These are phyloP conservation scores for Rotaria macrura DNA, from an alignment of 2,888 invertebrate genomes.

Conservation along the genomic window DNA sequence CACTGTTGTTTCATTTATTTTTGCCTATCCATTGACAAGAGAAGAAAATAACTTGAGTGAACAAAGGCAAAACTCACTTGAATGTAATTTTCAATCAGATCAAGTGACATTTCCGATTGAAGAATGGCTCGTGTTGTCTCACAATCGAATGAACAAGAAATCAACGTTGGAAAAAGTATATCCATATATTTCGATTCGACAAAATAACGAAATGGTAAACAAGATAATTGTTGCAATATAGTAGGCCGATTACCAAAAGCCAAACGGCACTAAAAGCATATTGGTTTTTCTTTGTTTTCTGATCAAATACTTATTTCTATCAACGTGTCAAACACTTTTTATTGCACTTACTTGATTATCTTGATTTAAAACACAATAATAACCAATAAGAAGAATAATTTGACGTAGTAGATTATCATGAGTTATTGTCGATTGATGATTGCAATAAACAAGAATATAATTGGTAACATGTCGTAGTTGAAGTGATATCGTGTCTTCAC, in stretches of 20 bases:
- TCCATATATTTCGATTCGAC: conserved; percentile 63
- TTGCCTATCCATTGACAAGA: background rate
- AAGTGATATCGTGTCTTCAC: conserved; percentile 70
- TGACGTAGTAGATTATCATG: conserved; percentile 63
- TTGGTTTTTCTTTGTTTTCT: too few species aligned
- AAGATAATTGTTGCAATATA: conserved; percentile 71
- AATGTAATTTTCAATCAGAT: conserved; percentile 50
- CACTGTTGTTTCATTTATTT: background rate
- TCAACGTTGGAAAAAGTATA: conserved; percentile 67
- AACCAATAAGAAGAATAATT: conserved; percentile 68
- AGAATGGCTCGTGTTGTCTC: conserved; percentile 63
- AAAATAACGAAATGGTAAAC: conserved; percentile 70
- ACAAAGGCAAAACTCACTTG: conserved; percentile 39
- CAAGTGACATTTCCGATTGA: conserved; percentile 59
- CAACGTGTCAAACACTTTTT: too few species aligned
- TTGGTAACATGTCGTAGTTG: conserved; percentile 76
- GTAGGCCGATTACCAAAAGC: conserved; percentile 67
- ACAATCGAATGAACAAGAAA: conserved; percentile 62
- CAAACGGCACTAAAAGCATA: conserved; percentile 57
- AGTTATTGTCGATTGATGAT: conserved; percentile 34
- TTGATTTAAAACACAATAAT: conserved; percentile 67
- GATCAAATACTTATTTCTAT: too few species aligned
- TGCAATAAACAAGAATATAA: conserved; percentile 62
- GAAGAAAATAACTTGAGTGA: too few species aligned
- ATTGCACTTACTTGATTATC: conserved; percentile 66